Evolutionary conservation across 2,797 vertebrate genomes (phyloP).

Genomic region (Darevskia mixta): DNA sequence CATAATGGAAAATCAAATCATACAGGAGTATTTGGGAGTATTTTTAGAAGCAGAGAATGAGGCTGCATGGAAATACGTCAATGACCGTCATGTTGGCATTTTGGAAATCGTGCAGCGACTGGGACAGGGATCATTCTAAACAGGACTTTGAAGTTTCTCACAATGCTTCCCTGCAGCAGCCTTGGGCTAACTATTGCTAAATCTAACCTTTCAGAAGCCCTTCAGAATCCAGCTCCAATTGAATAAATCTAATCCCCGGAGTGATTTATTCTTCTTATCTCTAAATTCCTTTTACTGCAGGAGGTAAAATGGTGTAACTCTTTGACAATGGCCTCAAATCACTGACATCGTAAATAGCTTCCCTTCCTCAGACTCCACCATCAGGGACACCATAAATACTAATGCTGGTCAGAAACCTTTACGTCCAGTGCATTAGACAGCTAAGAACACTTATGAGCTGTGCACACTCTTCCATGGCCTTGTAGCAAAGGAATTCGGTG

Average conservation of each 20-base stretch:
- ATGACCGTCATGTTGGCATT: background rate
- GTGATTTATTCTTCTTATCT: slow-evolving; percentile 41
- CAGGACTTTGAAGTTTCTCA: fast-evolving
- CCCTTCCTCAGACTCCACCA: slow-evolving; percentile 48
- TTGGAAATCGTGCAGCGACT: background rate
- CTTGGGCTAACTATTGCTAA: background rate
- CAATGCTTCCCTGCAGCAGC: background rate
- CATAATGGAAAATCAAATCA: background rate
- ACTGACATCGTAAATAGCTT: background rate
- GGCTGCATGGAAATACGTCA: background rate
- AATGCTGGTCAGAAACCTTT: slow-evolving; percentile 16
- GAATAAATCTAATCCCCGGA: slow-evolving; percentile 27
- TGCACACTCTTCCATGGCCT: background rate
- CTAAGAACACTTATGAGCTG: background rate
- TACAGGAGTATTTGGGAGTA: background rate
- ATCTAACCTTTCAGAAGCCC: slow-evolving; percentile 15
- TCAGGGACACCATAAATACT: background rate
- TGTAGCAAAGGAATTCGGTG: background rate
- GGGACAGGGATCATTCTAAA: background rate
- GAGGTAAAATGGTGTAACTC: slow-evolving; percentile 42
- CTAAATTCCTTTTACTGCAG: slow-evolving; percentile 43
- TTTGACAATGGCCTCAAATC: slow-evolving; percentile 44
- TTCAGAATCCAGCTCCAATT: background rate
- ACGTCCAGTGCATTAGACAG: slow-evolving; percentile 8
- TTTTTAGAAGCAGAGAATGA: background rate